Evolutionary conservation across 2,113 vertebrate genomes (phyloP).

Genomic region (Neopipo cinnamomea): DNA sequence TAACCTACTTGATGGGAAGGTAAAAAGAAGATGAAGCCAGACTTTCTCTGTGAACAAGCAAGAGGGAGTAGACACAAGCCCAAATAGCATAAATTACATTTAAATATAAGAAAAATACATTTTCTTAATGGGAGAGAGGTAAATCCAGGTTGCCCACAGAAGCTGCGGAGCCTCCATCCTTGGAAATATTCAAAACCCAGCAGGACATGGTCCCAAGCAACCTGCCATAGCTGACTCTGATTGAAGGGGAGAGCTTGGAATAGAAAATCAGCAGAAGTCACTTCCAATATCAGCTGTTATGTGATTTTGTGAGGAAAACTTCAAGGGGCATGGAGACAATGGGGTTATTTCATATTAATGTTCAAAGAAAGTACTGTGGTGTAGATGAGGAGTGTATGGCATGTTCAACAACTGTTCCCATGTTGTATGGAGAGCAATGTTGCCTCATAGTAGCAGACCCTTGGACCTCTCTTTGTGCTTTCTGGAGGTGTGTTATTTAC

Average conservation of each 20-base stretch:
- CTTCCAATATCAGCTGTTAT: not conserved
- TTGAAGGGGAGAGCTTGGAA: not conserved
- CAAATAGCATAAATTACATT: not conserved
- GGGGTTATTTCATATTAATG: not conserved
- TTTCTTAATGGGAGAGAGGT: not conserved
- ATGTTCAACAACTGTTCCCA: not conserved
- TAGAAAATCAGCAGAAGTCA: not conserved
- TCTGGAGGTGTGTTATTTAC: not conserved
- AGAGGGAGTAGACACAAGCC: not conserved
- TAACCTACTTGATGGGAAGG: not conserved
- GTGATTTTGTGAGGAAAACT: not conserved
- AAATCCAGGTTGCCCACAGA: not conserved
- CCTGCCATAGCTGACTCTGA: not conserved
- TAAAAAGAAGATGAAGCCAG: not conserved
- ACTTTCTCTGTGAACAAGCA: not conserved
- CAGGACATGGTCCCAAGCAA: not conserved
- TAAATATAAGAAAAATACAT: not conserved
- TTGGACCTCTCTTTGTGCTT: not conserved
- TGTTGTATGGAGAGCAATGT: rapidly evolving
- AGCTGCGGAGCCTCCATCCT: not conserved
- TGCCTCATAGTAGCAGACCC: not conserved
- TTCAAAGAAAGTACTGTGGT: not conserved
- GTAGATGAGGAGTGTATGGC: not conserved
- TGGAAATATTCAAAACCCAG: not conserved
- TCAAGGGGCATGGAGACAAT: not conserved